Evolutionary conservation across 2,113 vertebrate genomes (phyloP), one percentile per base, ranked within the genome.

Genomic region (Egretta garzetta): DNA sequence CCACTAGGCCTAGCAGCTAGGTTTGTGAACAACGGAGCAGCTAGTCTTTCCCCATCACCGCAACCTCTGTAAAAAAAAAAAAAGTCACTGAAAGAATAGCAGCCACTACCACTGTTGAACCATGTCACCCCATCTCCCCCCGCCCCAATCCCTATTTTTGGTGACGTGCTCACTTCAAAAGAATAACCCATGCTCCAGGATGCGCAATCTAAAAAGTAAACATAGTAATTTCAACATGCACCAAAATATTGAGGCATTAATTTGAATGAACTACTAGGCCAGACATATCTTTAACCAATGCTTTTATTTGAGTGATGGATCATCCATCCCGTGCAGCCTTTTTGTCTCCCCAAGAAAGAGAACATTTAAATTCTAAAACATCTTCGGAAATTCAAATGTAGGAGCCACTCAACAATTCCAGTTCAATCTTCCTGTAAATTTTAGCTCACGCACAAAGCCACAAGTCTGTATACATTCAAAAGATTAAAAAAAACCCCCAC

Each of bases 1-100:
- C 33, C 6, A 6, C 28, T 16, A 11, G 0, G 1, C 28, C 1
- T 0, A 8, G 13, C 0, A 7, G 8, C 30, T 26, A 14, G 7
- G 9, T 77, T 21, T 47, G 64, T 27, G 28, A 80, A 45, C n/a
- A 49, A 8, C 2, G 2, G 39, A 73, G 58, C 23, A 23, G 64
- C 27, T 45, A 6, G 3, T 63, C 37, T 22, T 47, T 35, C 39
- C 45, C 45, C 8, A 7, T 9, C 32, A 80, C 49, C 20, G 21
- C 49, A 70, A 71, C 22, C 32, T 19, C 56, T 3, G 1, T n/a
- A 7, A 13, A 55, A 47, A 68, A 70, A 52, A 66, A 68, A 60
- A 39, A 24, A 14, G 13, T 14, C 47, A 41, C 56, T 41, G 22
- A 64, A 58, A 73, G 62, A 82, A 47, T 4, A 35, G 27, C 47